Evolutionary conservation across 2,888 invertebrate species (phyloP), one percentile per base, ranked within the genome.

Genomic region (Mesorhabditis belari): DNA sequence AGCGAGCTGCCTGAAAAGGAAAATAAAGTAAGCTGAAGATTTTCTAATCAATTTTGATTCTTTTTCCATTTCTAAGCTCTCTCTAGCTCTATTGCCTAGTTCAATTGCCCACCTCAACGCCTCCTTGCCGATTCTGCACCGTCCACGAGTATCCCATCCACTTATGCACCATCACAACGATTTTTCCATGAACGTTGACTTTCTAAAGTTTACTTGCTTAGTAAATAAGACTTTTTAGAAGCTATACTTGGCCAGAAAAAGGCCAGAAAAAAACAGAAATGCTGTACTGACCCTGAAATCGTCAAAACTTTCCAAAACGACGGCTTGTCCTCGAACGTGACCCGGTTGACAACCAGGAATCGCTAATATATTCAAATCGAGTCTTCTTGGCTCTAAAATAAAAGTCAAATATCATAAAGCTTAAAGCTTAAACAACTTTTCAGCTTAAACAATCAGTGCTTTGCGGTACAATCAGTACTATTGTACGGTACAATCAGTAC

Each of bases 151-250:
- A 83, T 12, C 76, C 74, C 3, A 62, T 62, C 74, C 76, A 82
- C 5, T 70, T 69, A 64, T 81, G 75, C 53, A 81, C 80, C 64
- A 77, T 81, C 3, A 83, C 81, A 4, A 83, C 81, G 29, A 83
- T 82, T 68, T 82, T 82, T 4, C 81, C 81, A n/a, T n/a, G n/a
- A n/a, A 65, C 71, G 19, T 59, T 28, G 23, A 55, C n/a, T n/a
- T n/a, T n/a, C 49, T 6, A 49, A 28, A 4, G 78, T 6, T 55
- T 25, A 6, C 71, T 12, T 70, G 69, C 64, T 82, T 74, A 55
- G 81, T 80, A 64, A 77, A 81, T 3, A 83, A 81, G 5, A 83
- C 81, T 27, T 83, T 82, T 67, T 82, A 82, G 4, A 80, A 81
- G 57, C 71, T 54, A 51, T 79, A 77, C 66, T 80, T 73, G 62